Base-by-base conservation (phyloP, 2,113 vertebrate species). In the Peromyscus leucopus region DNA sequence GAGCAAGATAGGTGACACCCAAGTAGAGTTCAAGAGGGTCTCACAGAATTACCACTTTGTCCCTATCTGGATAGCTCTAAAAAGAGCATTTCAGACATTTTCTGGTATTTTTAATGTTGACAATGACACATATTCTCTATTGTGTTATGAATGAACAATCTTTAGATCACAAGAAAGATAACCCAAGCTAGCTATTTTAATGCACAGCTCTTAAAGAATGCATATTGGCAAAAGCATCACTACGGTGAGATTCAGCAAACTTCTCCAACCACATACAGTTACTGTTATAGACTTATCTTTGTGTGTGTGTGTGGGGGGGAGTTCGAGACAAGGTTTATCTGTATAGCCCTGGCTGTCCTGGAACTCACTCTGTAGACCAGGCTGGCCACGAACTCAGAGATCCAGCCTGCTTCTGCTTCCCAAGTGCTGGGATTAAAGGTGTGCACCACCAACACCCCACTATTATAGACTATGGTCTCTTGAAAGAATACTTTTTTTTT, bases 101-200 rank as follows among this genome's bases (percentile, higher is more conserved):
- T 86, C 55, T 59, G 19, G 21, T 82, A 57, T 22, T 82, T 57
- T 36, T 57, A 57, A 57, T 57, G 55, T 33, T 82, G 79, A 82
- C 57, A 84, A 15, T 61, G n/a, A 84, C 22, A 83, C 31, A 39
- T 39, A 33, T 83, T 65, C 42, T 67, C 28, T 69, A 48, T 69
- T 87, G 42, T 87, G 65, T 11, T 19, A 48, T 87, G 6, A 31
- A 92, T 92, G 90, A 86, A 36, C 57, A 93, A 24, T 84, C 78
- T n/a, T n/a, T 80, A 67, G 26, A 46, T n/a, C 84, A 94, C 87
- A 8, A 87, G 16, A 86, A 69, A 59, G 31, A 28, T 82, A 61
- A 67, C 22, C 67, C 85, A 28, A 93, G 57, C 59, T 84, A 86
- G 76, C 75, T 63, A 24, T 86, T 83, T 93, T 90, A 61, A 92